These are phyloP conservation scores for Pica pica DNA, from an alignment of 2,113 vertebrate genomes.

Conservation along the genomic window DNA sequence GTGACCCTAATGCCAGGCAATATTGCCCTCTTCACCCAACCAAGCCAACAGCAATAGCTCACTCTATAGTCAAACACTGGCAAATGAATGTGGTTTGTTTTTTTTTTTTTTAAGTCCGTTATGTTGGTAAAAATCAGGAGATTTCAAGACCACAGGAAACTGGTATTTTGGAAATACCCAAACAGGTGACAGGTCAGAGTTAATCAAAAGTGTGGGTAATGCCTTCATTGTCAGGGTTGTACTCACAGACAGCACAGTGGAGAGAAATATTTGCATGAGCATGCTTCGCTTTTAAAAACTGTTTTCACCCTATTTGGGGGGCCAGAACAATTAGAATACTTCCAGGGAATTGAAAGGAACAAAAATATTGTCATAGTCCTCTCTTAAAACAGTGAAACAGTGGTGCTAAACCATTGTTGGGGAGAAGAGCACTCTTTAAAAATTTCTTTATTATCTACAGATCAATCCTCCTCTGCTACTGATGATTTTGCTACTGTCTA, in stretches of 20 bases:
- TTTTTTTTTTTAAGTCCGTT: neutral
- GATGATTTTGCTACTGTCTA: neutral
- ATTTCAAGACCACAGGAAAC: neutral
- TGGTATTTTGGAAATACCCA: neutral
- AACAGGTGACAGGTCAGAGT: neutral
- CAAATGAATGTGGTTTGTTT: neutral
- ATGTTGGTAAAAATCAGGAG: neutral
- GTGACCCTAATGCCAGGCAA: neutral
- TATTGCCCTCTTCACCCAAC: neutral
- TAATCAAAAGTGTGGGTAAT: neutral
- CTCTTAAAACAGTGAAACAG: neutral
- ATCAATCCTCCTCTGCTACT: neutral
- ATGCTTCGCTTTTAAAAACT: neutral
- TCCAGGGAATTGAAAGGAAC: neutral
- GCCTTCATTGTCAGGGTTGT: neutral
- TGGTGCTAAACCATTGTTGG: neutral
- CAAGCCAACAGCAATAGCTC: neutral
- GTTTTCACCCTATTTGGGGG: neutral
- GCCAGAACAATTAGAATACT: neutral
- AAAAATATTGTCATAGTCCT: neutral
- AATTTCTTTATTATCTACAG: neutral
- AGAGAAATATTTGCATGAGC: neutral
- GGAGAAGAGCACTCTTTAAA: neutral
- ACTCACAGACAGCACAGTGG: neutral
- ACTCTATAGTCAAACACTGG: neutral